Conservation (phyloP, 1,140 invertebrate species). For the Meloidogyne hapla region DNA sequence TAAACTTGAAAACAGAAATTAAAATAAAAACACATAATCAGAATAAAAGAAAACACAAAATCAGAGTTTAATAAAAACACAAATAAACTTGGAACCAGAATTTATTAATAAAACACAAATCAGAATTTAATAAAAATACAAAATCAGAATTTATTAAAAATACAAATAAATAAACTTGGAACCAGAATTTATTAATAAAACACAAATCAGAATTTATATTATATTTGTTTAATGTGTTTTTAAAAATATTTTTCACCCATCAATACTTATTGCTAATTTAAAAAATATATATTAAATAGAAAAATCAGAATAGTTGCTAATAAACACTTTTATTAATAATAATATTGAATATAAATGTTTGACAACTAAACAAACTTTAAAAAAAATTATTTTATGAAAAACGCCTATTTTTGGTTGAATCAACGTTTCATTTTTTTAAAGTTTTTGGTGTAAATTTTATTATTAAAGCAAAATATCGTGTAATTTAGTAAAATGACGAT, state of each 20-base stretch:
- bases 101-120: no score
- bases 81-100: no score
- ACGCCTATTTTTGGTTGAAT: background rate
- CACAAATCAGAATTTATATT: no score
- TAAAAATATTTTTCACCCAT: background rate
- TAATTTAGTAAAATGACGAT: background rate
- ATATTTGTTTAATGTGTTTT: no score
- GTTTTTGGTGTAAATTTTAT: background rate
- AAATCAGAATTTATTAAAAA: background rate
- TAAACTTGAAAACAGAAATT: no score
- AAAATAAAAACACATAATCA: no score
- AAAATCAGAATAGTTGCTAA: slow-evolving; percentile 6
- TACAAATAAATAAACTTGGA: background rate
- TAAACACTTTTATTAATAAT: background rate
- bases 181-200: background rate
- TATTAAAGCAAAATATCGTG: background rate
- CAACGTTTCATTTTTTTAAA: background rate
- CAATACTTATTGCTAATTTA: background rate
- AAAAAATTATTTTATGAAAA: background rate
- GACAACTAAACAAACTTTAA: slow-evolving; percentile 1
- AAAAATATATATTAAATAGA: background rate
- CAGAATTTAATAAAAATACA: no score
- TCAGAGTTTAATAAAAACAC: no score
- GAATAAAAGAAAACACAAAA: no score
- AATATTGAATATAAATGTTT: background rate